phyloP scores from a whole-genome alignment of 2,888 invertebrate genomes.

The Agrotis clavis region DNA sequence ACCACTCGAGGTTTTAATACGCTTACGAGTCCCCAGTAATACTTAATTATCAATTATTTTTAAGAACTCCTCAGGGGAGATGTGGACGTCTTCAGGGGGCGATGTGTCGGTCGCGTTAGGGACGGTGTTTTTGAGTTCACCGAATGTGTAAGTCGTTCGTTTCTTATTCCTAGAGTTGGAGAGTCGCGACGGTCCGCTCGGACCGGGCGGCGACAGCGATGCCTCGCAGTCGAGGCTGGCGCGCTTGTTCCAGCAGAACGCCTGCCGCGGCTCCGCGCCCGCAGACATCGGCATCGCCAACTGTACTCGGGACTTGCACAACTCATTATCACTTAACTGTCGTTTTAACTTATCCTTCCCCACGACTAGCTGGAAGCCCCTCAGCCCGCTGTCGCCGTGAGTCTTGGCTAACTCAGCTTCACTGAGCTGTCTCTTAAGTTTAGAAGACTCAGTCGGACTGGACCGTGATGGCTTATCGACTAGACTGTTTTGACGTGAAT shows the following conservation, averaged over 20 bases:
- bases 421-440: conserved; percentile 82
- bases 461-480: conserved; percentile 76
- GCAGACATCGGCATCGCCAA: conserved; percentile 89
- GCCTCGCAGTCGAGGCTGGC: conserved; percentile 81
- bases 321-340: conserved; percentile 86
- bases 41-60: conserved; percentile 84
- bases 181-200: conserved; percentile 51
- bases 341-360: conserved; percentile 85
- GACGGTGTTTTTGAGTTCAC: conserved; percentile 87
- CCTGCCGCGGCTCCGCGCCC: conserved; percentile 84
- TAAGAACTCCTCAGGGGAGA: conserved; percentile 85
- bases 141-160: conserved; percentile 84
- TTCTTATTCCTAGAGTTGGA: conserved; percentile 65
- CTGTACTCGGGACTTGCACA: conserved; percentile 80
- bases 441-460: conserved; percentile 72
- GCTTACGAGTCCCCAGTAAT: conserved; percentile 64
- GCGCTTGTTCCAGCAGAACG: conserved; percentile 83
- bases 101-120: conserved; percentile 79
- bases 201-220: conserved; percentile 59
- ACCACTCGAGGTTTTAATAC: conserved; percentile 63
- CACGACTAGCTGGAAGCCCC: conserved; percentile 84
- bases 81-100: conserved; percentile 75
- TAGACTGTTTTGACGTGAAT: conserved; percentile 82
- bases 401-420: conserved; percentile 78
- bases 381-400: conserved; percentile 68